Evolutionary conservation across 2,888 invertebrate species (phyloP).

Genomic region (Incurvaria masculella): DNA sequence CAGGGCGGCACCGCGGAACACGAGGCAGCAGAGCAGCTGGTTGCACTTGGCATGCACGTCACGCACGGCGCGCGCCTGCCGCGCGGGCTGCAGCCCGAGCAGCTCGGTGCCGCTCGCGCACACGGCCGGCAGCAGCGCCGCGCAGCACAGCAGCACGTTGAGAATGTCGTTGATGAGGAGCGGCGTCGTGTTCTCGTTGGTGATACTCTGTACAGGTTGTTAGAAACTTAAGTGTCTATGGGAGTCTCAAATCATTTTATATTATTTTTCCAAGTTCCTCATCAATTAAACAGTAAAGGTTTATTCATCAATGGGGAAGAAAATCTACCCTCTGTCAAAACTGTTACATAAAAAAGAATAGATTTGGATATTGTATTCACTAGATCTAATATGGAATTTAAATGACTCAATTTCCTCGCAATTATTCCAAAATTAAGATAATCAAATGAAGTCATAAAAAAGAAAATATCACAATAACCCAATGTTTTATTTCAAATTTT

Average conservation of each 20-base stretch:
- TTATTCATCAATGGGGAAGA: too few species aligned
- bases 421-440: too few species aligned
- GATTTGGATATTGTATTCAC: too few species aligned
- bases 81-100: constrained; percentile 55
- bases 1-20: constrained; percentile 71
- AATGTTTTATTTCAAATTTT: too few species aligned
- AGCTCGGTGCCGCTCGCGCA: constrained; percentile 61
- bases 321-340: too few species aligned
- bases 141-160: constrained; percentile 73
- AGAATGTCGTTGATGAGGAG: constrained; percentile 68
- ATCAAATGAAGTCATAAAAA: too few species aligned
- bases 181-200: constrained; percentile 55
- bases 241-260: too few species aligned
- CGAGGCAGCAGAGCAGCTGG: constrained; percentile 69
- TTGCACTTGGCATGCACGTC: constrained; percentile 83
- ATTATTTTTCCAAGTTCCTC: too few species aligned
- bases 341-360: constrained; percentile 21
- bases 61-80: constrained; percentile 66
- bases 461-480: too few species aligned
- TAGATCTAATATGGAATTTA: neutral
- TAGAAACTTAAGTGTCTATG: too few species aligned
- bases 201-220: constrained; percentile 65
- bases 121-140: constrained; percentile 69
- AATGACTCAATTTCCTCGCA: too few species aligned
- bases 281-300: too few species aligned